Percentiles rank a stretch among this genome's conserved stretches.
phyloP scores from a whole-genome alignment of 2,797 vertebrate species.

The Apodemus agrarius region DNA sequence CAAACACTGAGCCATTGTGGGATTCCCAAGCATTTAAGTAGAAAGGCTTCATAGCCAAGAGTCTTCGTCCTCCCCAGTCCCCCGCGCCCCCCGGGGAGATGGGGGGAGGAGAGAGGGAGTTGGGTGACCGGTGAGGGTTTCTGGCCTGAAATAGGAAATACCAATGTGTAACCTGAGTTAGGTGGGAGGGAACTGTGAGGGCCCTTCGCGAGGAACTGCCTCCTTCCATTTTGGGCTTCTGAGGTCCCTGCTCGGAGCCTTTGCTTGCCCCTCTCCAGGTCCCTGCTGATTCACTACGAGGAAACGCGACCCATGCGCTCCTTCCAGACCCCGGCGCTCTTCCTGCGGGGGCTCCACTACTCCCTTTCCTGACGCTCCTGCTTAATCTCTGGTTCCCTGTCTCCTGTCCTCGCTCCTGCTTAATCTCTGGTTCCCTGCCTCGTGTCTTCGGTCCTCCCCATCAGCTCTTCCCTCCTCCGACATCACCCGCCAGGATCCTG shows the following conservation, averaged over 20 bases:
- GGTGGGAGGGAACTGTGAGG: neutral
- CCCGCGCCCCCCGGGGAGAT: no score
- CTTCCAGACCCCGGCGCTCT: neutral
- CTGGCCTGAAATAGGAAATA: conserved; percentile 74
- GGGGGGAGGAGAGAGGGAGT: neutral
- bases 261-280: conserved; percentile 7
- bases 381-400: no score
- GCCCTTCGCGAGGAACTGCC: conserved; percentile 7
- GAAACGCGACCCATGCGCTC: neutral
- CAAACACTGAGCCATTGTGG: conserved; percentile 78
- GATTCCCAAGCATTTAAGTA: conserved; percentile 75
- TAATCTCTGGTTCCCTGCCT: neutral
- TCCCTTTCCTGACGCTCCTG: neutral
- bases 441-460: neutral
- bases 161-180: conserved; percentile 57
- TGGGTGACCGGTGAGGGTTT: neutral
- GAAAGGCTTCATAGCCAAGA: conserved; percentile 77
- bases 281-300: neutral
- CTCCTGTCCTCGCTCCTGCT: no score
- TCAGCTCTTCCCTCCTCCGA: neutral
- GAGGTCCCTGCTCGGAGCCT: conserved; percentile 11
- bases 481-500: neutral
- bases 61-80: conserved; percentile 72
- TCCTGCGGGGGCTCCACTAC: neutral
- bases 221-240: conserved; percentile 58